Base-by-base conservation (phyloP, 2,113 vertebrate species). In the Suricata suricatta region DNA sequence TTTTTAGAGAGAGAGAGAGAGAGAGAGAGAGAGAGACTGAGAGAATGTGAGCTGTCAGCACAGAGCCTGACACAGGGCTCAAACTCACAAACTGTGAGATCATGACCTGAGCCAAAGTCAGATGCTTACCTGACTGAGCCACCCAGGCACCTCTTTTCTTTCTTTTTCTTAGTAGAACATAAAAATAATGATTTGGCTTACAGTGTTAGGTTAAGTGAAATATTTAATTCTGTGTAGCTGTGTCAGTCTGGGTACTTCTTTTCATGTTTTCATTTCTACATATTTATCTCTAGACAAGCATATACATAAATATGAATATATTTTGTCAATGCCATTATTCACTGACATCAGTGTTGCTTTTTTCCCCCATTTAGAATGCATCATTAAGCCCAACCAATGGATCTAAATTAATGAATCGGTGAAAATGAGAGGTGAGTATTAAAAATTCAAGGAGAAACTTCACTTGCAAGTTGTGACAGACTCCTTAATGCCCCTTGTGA, bases 401-500 rank as follows among this genome's bases (percentile, higher is more conserved):
- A 87, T 91, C 97, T 69, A 96, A 96, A 38, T 85, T 97, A 90
- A 88, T 97, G 98, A 68, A 82, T 92, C 81, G 12, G 10, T 95
- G 90, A 98, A n/a, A 66, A 93, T 54, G 47, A 97, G 81, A 95
- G 8, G 97, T 98, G 66, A 98, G 97, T 97, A 96, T 83, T 85
- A 71, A 86, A 92, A 71, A 77, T 7, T 54, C 23, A 85, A 85
- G 17, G 29, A 87, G 66, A 90, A 86, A 7, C 14, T 86, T 93
- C 0, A 5, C 50, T 50, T 92, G 41, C 0, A 50, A 71, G 33
- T 64, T 38, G 35, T 35, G 11, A 19, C 6, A 64, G 85, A n/a
- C 33, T 1, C 13, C 41, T 83, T 29, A 21, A 0, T 12, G 66
- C 1, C 25, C 29, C 52, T 38, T 64, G 25, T 47, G 41, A 94